A percentile compares a stretch with the other conserved stretches of the same genome.
These are phyloP conservation scores for Bufo bufo DNA, from an alignment of 2,113 vertebrate species.

Conservation along the genomic window DNA sequence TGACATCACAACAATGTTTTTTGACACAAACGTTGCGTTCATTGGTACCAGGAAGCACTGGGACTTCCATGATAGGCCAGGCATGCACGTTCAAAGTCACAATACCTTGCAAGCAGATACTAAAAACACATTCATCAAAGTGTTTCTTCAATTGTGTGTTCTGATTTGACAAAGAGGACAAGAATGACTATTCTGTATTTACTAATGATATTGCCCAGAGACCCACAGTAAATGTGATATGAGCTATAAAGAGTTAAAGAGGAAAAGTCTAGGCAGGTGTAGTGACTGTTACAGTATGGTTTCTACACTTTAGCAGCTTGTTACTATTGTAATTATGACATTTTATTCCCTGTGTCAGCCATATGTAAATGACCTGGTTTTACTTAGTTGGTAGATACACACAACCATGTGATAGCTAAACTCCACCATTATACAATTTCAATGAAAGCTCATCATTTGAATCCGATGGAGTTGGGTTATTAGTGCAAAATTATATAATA, in stretches of 20 bases:
- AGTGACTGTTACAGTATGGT: neutral
- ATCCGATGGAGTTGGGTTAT: too few relatives aligned
- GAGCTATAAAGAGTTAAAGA: neutral
- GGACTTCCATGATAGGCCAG: conserved; percentile 24
- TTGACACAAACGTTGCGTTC: conserved; percentile 41
- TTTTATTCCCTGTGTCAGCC: too few relatives aligned
- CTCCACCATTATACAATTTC: too few relatives aligned
- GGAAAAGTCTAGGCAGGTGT: neutral
- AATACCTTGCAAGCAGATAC: neutral
- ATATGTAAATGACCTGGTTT: too few relatives aligned
- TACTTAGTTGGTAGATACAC: too few relatives aligned
- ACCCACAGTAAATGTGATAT: neutral
- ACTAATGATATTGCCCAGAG: neutral
- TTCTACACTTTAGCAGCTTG: neutral
- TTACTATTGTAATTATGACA: too few relatives aligned
- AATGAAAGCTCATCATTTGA: too few relatives aligned
- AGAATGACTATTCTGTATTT: neutral
- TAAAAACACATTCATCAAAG: conserved; percentile 43
- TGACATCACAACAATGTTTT: conserved; percentile 43
- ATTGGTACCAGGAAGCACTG: neutral
- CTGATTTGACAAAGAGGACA: neutral
- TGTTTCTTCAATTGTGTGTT: conserved; percentile 2
- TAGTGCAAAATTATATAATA: too few relatives aligned
- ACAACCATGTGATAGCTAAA: too few relatives aligned
- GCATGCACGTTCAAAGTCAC: conserved; percentile 20